A percentile compares a stretch with the other conserved stretches of the same genome.
phyloP scores from a whole-genome alignment of 2,797 vertebrate species.

The Tamandua tetradactyla region DNA sequence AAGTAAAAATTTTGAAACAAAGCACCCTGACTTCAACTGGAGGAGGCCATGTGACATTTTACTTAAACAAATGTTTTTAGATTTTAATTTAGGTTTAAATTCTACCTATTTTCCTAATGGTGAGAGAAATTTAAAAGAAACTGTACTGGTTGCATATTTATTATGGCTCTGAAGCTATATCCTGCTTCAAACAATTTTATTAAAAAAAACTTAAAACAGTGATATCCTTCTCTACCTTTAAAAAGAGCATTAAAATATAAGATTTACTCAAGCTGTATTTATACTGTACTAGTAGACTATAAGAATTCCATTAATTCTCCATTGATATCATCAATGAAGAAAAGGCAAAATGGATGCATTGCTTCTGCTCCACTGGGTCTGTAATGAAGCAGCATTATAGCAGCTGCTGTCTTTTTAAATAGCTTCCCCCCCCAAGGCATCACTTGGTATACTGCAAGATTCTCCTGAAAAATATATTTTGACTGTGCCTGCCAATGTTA shows the following conservation, averaged over 20 bases:
- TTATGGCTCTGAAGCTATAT: constrained; percentile 1
- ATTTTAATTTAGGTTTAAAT: constrained; percentile 64
- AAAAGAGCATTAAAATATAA: constrained; percentile 54
- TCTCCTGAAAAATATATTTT: constrained; percentile 69
- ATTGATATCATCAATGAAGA: constrained; percentile 82
- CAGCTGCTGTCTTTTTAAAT: constrained; percentile 68
- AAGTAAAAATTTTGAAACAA: constrained; percentile 64
- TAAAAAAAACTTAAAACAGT: constrained; percentile 38
- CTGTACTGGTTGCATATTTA: constrained; percentile 1
- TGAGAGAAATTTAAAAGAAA: background rate
- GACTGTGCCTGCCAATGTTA: too few species aligned
- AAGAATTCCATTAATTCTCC: constrained; percentile 83
- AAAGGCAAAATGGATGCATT: constrained; percentile 77
- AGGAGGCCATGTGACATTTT: constrained; percentile 8
- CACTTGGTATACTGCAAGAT: constrained; percentile 60
- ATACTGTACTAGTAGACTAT: constrained; percentile 74
- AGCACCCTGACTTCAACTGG: constrained; percentile 24
- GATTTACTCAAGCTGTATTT: constrained; percentile 76
- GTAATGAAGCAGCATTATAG: constrained; percentile 80
- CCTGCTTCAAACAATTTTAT: background rate
- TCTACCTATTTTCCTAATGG: constrained; percentile 21
- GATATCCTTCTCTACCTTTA: constrained; percentile 15
- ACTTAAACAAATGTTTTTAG: constrained; percentile 43
- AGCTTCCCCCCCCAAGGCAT: constrained; percentile 59
- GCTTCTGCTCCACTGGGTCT: constrained; percentile 76